A percentile compares a stretch with the other conserved stretches of the same genome.
Evolutionary conservation across 2,888 invertebrate genomes (phyloP).

Genomic region (Pammene fasciana): DNA sequence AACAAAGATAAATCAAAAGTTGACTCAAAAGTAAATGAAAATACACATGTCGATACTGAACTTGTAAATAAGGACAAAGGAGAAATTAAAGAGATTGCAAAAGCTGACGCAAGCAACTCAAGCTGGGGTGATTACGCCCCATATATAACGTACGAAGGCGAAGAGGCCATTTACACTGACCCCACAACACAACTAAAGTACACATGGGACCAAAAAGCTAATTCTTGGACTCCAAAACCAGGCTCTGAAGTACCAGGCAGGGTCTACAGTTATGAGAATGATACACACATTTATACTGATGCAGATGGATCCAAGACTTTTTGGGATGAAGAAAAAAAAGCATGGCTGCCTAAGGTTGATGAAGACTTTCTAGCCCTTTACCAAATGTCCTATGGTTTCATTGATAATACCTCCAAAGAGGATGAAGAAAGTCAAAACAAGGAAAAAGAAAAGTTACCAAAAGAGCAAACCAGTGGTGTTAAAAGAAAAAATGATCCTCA

Average conservation of each 20-base stretch:
- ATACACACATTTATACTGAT: slow-evolving; percentile 91
- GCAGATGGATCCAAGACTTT: slow-evolving; percentile 94
- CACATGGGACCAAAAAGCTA: slow-evolving; percentile 83
- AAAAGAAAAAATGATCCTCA: slow-evolving; percentile 84
- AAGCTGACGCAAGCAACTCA: slow-evolving; percentile 38
- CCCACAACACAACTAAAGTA: slow-evolving; percentile 87
- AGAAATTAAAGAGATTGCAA: slow-evolving; percentile 19
- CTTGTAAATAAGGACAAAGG: slow-evolving; percentile 7
- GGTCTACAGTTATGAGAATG: slow-evolving; percentile 88
- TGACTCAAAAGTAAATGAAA: not conserved
- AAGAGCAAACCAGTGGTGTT: slow-evolving; percentile 75
- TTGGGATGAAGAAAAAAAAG: slow-evolving; percentile 95
- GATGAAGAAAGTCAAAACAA: slow-evolving; percentile 59
- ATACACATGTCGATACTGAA: slow-evolving; percentile 17
- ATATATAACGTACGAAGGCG: slow-evolving; percentile 87
- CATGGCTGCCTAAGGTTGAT: slow-evolving; percentile 98
- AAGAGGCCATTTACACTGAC: slow-evolving; percentile 89
- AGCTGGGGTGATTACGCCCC: slow-evolving; percentile 79
- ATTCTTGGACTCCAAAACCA: slow-evolving; percentile 77
- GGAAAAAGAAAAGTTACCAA: slow-evolving; percentile 58
- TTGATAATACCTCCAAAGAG: slow-evolving; percentile 81
- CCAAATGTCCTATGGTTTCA: slow-evolving; percentile 97
- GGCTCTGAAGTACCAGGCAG: slow-evolving; percentile 62
- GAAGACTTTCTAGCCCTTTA: slow-evolving; percentile 98
- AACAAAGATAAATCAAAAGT: not conserved